phyloP scores from a whole-genome alignment of 1,140 invertebrate species.

The Drosophila carrolli region DNA sequence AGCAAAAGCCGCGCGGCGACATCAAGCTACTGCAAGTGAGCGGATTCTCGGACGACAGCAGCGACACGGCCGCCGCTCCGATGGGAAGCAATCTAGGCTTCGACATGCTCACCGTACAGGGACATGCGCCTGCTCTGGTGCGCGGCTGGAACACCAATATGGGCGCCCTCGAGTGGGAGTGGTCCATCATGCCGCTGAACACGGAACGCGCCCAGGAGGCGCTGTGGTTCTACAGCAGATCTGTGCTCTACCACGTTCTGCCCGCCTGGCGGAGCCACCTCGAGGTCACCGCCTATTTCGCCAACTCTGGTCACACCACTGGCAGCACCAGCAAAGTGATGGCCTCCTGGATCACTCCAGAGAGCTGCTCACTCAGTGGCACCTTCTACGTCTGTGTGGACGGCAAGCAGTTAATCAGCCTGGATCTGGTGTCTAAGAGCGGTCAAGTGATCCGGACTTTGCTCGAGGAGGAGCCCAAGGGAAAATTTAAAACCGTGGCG shows the following conservation, averaged over 20 bases:
- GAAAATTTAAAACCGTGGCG: conserved; percentile 38
- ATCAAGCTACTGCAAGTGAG: conserved; percentile 87
- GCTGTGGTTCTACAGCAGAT: conserved; percentile 88
- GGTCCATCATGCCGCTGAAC: conserved; percentile 86
- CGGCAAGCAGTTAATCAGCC: conserved; percentile 84
- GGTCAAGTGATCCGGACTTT: conserved; percentile 65
- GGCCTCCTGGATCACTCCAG: conserved; percentile 88
- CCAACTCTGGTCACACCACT: conserved; percentile 88
- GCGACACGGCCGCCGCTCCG: conserved; percentile 85
- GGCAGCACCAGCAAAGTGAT: conserved; percentile 87
- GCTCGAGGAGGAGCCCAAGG: conserved; percentile 30
- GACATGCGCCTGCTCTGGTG: conserved; percentile 89
- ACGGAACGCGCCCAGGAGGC: conserved; percentile 85
- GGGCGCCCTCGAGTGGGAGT: conserved; percentile 88
- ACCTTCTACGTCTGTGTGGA: conserved; percentile 88
- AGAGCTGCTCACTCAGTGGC: conserved; percentile 88
- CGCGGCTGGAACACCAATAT: conserved; percentile 91
- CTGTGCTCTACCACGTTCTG: conserved; percentile 88
- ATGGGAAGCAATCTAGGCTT: conserved; percentile 72
- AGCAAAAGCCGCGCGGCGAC: conserved; percentile 87
- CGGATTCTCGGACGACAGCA: conserved; percentile 58
- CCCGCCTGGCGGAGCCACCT: conserved; percentile 88
- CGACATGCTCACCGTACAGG: conserved; percentile 90
- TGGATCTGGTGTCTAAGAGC: conserved; percentile 85
- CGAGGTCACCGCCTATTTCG: conserved; percentile 89